These are phyloP conservation scores for Onthophagus sagittarius DNA, from an alignment of 2,888 invertebrate species.

Conservation along the genomic window DNA sequence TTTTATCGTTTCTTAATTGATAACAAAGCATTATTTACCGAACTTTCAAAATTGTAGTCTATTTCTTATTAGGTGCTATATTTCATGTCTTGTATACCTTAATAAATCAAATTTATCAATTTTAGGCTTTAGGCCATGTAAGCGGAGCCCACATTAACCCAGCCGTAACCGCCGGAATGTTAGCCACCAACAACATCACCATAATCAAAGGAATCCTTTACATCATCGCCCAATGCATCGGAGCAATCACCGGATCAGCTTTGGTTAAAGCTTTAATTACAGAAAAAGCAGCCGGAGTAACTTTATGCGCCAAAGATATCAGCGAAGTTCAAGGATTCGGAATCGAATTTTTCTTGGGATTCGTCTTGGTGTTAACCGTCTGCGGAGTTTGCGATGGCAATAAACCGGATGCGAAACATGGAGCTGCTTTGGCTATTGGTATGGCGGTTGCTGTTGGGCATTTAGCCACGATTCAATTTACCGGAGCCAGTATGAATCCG, in stretches of 20 bases:
- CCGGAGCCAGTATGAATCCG: conserved; percentile 91
- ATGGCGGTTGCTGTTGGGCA: conserved; percentile 82
- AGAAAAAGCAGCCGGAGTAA: conserved; percentile 51
- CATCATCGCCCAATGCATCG: conserved; percentile 76
- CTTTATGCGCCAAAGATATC: conserved; percentile 46
- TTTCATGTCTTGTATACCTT: too few relatives aligned
- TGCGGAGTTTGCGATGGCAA: conserved; percentile 82
- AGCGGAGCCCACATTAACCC: conserved; percentile 93
- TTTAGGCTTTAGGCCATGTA: conserved; percentile 76
- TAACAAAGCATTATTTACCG: too few relatives aligned
- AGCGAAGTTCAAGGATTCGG: conserved; percentile 78
- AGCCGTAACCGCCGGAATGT: conserved; percentile 79
- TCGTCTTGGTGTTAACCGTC: conserved; percentile 84
- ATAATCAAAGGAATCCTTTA: conserved; percentile 72
- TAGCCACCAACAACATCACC: conserved; percentile 75
- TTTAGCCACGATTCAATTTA: conserved; percentile 76
- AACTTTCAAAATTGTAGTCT: too few relatives aligned
- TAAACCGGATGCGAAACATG: conserved; percentile 73
- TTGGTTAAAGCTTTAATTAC: conserved; percentile 68
- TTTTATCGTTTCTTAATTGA: too few relatives aligned
- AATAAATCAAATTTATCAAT: background rate
- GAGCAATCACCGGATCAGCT: conserved; percentile 76
- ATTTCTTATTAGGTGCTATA: too few relatives aligned
- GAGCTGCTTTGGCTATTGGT: conserved; percentile 85
- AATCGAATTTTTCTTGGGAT: conserved; percentile 85